Conservation (phyloP, 2,888 invertebrate genomes). For the Spialia ferax region DNA sequence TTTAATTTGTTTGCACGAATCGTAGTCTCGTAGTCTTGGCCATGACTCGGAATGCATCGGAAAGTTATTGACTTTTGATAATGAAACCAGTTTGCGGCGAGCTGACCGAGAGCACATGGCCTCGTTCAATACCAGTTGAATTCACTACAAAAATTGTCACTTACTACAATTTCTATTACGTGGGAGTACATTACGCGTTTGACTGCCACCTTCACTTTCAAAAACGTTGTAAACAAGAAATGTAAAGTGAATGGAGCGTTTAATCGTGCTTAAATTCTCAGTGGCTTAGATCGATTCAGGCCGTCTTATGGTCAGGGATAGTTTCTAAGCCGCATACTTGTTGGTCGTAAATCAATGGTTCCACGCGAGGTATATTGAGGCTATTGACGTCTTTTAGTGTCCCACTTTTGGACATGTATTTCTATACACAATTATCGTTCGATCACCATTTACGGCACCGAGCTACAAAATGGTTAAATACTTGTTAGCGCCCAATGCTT, state of each 20-base stretch:
- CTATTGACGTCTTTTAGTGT: background rate
- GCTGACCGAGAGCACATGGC: constrained; percentile 81
- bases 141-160: constrained; percentile 55
- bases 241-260: constrained; percentile 54
- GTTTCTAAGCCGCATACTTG: constrained; percentile 46
- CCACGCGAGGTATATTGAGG: background rate
- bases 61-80: constrained; percentile 87
- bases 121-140: constrained; percentile 78
- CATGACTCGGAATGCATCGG: constrained; percentile 83
- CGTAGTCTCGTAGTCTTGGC: constrained; percentile 59
- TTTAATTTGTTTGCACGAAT: constrained; percentile 62
- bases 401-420: background rate
- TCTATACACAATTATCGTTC: background rate
- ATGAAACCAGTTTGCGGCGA: constrained; percentile 83
- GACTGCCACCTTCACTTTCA: constrained; percentile 42
- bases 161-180: constrained; percentile 51
- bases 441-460: background rate
- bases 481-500: background rate
- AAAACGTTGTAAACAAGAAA: constrained; percentile 53
- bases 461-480: background rate
- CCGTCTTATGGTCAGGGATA: constrained; percentile 67
- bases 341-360: constrained; percentile 39
- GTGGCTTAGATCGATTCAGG: constrained; percentile 45
- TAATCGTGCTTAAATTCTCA: constrained; percentile 46
- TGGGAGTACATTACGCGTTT: constrained; percentile 63